Evolutionary conservation across 2,113 vertebrate species (phyloP).

Genomic region (Ochotona princeps): DNA sequence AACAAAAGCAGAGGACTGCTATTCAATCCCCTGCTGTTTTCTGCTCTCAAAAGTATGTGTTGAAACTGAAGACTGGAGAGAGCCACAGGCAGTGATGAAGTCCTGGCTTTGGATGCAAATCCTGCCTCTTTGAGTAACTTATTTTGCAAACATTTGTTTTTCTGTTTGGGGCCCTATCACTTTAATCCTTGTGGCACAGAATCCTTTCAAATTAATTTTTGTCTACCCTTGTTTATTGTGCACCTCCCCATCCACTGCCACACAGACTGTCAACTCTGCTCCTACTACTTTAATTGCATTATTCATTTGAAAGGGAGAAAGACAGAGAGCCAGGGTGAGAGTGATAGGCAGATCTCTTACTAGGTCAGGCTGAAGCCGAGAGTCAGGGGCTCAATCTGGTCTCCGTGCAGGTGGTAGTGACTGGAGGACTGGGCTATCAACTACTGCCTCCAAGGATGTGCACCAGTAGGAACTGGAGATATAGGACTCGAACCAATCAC

Average conservation of each 20-base stretch:
- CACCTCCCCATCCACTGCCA: not conserved
- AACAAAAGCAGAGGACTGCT: not conserved
- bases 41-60: not conserved
- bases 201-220: not conserved
- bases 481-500: no score
- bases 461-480: no score
- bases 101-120: not conserved
- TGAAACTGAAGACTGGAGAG: not conserved
- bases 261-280: not conserved
- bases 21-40: not conserved
- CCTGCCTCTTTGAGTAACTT: not conserved
- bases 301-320: no score
- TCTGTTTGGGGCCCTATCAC: not conserved
- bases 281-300: no score
- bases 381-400: no score
- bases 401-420: no score
- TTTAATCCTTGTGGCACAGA: not conserved
- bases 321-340: no score
- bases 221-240: not conserved
- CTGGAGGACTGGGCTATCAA: no score
- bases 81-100: not conserved
- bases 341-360: no score
- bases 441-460: no score
- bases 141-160: not conserved
- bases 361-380: no score